Evolutionary conservation across 2,888 invertebrate genomes (phyloP).

Genomic region (Omphaloscelis lunosa): DNA sequence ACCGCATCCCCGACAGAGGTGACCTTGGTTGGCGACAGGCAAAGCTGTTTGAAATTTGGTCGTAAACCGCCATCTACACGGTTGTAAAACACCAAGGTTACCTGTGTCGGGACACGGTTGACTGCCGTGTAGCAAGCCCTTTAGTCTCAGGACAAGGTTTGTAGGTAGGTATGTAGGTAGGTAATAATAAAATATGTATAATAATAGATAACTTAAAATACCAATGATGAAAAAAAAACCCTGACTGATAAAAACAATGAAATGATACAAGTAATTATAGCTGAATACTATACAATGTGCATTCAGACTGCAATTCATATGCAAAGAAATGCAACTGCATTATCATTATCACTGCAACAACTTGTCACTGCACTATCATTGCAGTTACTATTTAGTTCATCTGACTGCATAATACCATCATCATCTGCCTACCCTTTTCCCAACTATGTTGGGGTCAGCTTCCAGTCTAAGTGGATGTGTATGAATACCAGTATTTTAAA

Average conservation of each 20-base stretch:
- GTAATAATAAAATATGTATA: no score
- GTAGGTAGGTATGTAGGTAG: no score
- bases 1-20: no score
- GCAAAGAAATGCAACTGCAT: neutral
- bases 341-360: neutral
- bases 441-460: neutral
- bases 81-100: no score
- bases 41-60: no score
- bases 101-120: no score
- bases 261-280: neutral
- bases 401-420: neutral
- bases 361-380: neutral
- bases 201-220: neutral
- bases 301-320: neutral
- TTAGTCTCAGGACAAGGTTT: no score
- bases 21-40: no score
- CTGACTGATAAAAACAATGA: neutral
- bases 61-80: no score
- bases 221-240: neutral
- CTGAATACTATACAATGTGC: neutral
- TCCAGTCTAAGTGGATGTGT: neutral
- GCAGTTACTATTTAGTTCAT: neutral
- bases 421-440: neutral
- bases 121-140: no score
- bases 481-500: no score